phyloP scores from a whole-genome alignment of 2,113 vertebrate species.

The Saguinus midas region DNA sequence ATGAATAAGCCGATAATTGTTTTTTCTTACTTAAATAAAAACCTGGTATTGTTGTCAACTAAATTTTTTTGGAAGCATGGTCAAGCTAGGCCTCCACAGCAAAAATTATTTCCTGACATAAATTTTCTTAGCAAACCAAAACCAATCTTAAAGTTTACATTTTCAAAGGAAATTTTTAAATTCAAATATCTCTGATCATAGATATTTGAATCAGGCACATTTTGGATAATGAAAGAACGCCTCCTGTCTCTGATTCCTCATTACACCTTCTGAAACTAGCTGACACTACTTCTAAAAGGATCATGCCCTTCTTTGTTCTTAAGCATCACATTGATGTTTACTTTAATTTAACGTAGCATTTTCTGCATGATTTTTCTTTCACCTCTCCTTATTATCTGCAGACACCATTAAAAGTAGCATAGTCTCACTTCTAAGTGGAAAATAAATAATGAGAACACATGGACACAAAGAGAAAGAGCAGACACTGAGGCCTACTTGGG shows the following conservation, averaged over 20 bases:
- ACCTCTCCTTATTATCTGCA: not conserved
- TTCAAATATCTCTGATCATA: not conserved
- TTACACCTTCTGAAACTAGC: not conserved
- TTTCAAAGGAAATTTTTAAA: not conserved
- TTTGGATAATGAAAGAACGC: not conserved
- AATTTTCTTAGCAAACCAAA: slow-evolving; percentile 15
- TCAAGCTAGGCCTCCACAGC: not conserved
- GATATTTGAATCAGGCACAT: not conserved
- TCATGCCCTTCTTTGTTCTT: not conserved
- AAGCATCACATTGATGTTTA: not conserved
- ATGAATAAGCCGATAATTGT: not conserved
- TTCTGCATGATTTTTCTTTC: not conserved
- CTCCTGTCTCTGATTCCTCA: not conserved
- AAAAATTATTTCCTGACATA: not conserved
- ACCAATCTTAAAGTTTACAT: not conserved
- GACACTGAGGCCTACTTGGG: too few relatives aligned
- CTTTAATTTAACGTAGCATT: not conserved
- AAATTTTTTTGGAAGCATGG: not conserved
- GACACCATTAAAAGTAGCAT: not conserved
- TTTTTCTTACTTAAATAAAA: not conserved
- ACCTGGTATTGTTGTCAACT: not conserved
- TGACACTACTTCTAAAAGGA: not conserved
- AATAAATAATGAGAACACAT: too few relatives aligned
- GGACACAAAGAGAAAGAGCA: too few relatives aligned
- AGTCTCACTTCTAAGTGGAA: too few relatives aligned